Evolutionary conservation across 1,140 invertebrate species (phyloP).

Genomic region (Drosophila setifemur): DNA sequence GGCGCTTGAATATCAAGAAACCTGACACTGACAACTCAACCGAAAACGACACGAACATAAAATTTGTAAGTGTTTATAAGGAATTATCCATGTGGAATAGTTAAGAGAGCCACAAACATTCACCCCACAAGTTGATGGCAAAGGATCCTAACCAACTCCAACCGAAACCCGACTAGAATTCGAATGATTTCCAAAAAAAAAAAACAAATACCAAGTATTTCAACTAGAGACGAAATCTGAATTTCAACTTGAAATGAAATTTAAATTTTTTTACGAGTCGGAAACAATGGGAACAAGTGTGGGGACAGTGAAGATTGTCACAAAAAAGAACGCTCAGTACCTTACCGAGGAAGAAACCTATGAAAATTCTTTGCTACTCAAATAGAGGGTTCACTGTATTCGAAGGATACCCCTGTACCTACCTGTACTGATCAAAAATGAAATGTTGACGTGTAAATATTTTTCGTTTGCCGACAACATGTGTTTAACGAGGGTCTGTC

Average conservation of each 20-base stretch:
- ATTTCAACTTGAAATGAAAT: conserved; percentile 30
- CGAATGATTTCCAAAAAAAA: conserved; percentile 16
- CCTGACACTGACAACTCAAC: conserved; percentile 25
- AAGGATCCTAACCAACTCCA: conserved; percentile 4
- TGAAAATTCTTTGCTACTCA: background rate
- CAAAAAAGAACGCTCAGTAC: background rate
- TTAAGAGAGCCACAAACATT: conserved; percentile 23
- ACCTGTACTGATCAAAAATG: conserved; percentile 35
- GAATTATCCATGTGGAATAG: conserved; percentile 37
- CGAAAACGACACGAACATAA: conserved; percentile 19
- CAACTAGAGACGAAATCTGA: conserved; percentile 28
- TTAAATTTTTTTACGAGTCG: background rate
- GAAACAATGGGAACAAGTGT: conserved; percentile 9
- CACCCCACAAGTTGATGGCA: conserved; percentile 15
- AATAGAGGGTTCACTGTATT: conserved; percentile 6
- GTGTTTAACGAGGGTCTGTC: conserved; percentile 75
- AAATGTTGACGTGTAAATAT: conserved; percentile 44
- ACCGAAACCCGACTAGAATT: conserved; percentile 5
- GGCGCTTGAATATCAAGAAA: conserved; percentile 34
- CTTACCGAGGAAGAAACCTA: background rate
- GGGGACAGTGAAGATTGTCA: conserved; percentile 8
- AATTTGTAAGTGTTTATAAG: conserved; percentile 10
- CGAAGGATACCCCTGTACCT: conserved; percentile 1
- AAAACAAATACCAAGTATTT: conserved; percentile 29
- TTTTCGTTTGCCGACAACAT: conserved; percentile 59